These are phyloP conservation scores for Cecropterus lyciades DNA, from an alignment of 1,140 invertebrate genomes.

Conservation along the genomic window DNA sequence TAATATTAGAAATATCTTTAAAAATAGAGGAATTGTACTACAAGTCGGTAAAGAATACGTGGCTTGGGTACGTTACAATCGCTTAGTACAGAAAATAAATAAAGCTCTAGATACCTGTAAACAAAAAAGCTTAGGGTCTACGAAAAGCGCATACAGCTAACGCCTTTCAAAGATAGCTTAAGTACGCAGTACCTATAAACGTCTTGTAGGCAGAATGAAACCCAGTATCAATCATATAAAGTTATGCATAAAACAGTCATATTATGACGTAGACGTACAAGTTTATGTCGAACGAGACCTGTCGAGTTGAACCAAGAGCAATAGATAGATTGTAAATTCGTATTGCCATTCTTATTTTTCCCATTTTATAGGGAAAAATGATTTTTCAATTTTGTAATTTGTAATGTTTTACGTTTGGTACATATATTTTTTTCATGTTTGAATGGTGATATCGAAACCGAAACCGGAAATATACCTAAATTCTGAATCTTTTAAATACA, in stretches of 20 bases:
- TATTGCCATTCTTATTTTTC: slow-evolving; percentile 43
- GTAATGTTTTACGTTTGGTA: too few species aligned
- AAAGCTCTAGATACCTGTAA: not conserved
- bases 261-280: slow-evolving; percentile 50
- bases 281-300: slow-evolving; percentile 56
- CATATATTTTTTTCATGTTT: too few species aligned
- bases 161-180: not conserved
- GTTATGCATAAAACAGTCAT: slow-evolving; percentile 45
- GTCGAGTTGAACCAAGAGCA: slow-evolving; percentile 33
- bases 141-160: not conserved
- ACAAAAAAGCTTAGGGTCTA: not conserved
- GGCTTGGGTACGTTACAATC: not conserved
- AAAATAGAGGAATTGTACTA: not conserved
- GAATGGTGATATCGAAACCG: too few species aligned
- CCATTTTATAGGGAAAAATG: slow-evolving; percentile 30
- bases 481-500: too few species aligned
- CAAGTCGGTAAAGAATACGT: not conserved
- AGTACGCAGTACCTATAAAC: slow-evolving; percentile 2
- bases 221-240: slow-evolving; percentile 21
- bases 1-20: slow-evolving; percentile 12
- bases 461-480: too few species aligned
- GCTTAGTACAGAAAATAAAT: not conserved
- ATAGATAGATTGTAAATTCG: slow-evolving; percentile 10
- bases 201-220: slow-evolving; percentile 16
- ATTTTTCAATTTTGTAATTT: not conserved